Evolutionary conservation across 1,140 invertebrate species (phyloP).

Genomic region (Elymnias hypermnestra): DNA sequence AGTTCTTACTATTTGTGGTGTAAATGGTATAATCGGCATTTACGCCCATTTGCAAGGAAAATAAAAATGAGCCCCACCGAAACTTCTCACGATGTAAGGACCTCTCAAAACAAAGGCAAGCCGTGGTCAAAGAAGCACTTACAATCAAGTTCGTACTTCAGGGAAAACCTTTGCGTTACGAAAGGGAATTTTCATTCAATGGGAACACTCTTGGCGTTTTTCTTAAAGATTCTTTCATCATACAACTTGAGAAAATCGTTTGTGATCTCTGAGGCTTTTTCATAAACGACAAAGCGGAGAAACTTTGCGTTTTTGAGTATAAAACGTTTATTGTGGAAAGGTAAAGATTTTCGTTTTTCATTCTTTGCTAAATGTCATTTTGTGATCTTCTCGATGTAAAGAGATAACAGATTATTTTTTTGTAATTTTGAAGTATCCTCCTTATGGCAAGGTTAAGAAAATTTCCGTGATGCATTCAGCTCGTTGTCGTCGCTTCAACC

Average conservation of each 20-base stretch:
- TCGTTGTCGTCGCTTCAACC: too few species aligned
- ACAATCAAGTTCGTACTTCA: slow-evolving; percentile 6
- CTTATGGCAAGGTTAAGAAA: too few species aligned
- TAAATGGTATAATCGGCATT: too few species aligned
- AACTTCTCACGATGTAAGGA: background rate
- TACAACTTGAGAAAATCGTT: slow-evolving; percentile 1
- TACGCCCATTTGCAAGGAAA: too few species aligned
- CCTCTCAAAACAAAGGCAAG: slow-evolving; percentile 1
- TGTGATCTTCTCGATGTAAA: too few species aligned
- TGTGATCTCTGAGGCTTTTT: slow-evolving; percentile 3
- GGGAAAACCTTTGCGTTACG: background rate
- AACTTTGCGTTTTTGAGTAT: background rate
- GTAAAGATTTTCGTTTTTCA: background rate
- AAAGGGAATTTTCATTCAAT: slow-evolving; percentile 2
- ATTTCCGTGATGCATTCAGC: too few species aligned
- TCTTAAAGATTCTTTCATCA: slow-evolving; percentile 3
- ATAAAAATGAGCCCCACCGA: background rate
- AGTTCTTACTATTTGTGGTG: too few species aligned
- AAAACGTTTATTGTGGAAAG: background rate
- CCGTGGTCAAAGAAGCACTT: slow-evolving; percentile 3
- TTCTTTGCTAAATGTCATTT: too few species aligned
- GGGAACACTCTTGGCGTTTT: background rate
- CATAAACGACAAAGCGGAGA: background rate
- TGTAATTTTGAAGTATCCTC: too few species aligned
- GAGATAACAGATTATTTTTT: too few species aligned